Conservation (phyloP, 2,888 invertebrate species). For the Alcis repandata region DNA sequence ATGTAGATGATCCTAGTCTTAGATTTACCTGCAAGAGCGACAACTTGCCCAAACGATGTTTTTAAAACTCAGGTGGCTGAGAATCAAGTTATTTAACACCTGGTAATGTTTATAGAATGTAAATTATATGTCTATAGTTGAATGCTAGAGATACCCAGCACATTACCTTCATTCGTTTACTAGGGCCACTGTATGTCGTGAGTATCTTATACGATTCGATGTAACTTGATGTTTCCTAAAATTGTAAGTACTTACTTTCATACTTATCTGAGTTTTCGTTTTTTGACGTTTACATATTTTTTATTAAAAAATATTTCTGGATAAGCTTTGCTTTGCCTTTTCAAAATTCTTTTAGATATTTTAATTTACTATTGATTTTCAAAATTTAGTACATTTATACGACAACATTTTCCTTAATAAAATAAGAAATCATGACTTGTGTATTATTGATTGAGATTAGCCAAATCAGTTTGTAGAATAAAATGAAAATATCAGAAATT, state of each 20-base stretch:
- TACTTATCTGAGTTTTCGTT: conserved; percentile 7
- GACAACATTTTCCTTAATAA: neutral
- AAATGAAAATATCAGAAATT: too few species aligned
- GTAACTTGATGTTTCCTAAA: conserved; percentile 11
- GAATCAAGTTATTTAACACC: conserved; percentile 12
- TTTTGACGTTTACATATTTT: conserved; percentile 15
- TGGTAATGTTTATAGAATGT: conserved; percentile 19
- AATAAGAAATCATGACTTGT: neutral
- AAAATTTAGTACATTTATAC: conserved; percentile 15
- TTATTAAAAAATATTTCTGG: conserved; percentile 28
- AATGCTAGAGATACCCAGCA: conserved; percentile 35
- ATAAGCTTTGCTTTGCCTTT: conserved; percentile 61
- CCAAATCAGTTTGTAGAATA: neutral
- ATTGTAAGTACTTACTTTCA: conserved; percentile 33
- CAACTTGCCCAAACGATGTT: neutral
- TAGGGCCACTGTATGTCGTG: conserved; percentile 14
- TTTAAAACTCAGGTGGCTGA: conserved; percentile 30
- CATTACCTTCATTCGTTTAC: conserved; percentile 7
- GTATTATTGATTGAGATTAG: too few species aligned
- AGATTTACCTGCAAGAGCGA: neutral
- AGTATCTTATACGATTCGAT: conserved; percentile 7
- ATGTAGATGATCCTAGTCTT: conserved; percentile 3
- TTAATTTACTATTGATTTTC: neutral
- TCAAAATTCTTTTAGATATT: neutral
- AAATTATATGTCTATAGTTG: conserved; percentile 28